Conservation (phyloP, 2,113 vertebrate genomes). For the Strix aluco region DNA sequence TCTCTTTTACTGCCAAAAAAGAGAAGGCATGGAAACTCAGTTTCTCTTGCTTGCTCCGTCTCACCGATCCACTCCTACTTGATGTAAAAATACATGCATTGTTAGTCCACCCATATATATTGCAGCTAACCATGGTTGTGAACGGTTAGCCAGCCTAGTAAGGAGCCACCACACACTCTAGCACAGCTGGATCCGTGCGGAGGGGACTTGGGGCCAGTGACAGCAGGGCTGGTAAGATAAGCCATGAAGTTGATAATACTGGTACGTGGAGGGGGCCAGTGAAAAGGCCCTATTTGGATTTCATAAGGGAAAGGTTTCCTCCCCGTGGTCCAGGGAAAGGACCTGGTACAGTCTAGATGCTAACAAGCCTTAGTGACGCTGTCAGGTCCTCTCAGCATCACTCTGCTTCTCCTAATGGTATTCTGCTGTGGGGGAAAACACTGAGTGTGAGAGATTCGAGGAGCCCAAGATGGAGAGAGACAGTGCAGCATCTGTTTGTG, state of each 20-base stretch:
- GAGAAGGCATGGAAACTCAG: background rate
- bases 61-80: background rate
- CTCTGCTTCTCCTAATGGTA: background rate
- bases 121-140: background rate
- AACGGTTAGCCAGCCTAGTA: background rate
- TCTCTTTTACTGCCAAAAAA: background rate
- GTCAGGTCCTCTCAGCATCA: background rate
- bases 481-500: background rate
- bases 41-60: background rate
- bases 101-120: background rate
- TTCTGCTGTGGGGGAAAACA: background rate
- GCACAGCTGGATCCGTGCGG: background rate
- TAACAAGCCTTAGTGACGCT: background rate
- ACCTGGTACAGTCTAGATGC: background rate
- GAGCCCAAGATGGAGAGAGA: background rate
- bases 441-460: background rate
- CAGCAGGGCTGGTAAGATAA: background rate
- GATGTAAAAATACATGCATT: background rate
- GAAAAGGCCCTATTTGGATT: background rate
- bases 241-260: background rate
- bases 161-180: background rate
- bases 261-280: rapidly evolving
- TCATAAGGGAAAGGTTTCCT: background rate
- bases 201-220: background rate
- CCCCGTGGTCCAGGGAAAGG: rapidly evolving